A percentile compares a stretch with the other conserved stretches of the same genome.
Evolutionary conservation across 2,797 vertebrate genomes (phyloP).

Genomic region (Hozukius guyotensis): DNA sequence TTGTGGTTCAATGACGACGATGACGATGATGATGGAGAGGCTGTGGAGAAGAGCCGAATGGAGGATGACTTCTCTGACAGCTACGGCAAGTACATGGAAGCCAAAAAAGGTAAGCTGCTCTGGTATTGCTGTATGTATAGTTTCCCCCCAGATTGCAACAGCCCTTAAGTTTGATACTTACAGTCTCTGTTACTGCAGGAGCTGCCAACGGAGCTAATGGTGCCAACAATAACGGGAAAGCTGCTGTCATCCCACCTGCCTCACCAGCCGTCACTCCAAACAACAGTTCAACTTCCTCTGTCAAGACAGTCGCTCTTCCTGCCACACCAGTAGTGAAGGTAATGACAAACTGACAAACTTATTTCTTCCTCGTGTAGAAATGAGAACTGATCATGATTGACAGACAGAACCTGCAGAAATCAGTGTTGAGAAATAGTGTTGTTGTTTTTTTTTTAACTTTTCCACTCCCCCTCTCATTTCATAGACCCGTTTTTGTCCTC

Average conservation of each 20-base stretch:
- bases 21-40: conserved; percentile 93
- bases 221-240: conserved; percentile 88
- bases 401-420: neutral
- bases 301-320: conserved; percentile 87
- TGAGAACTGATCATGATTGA: neutral
- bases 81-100: conserved; percentile 99
- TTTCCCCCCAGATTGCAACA: conserved; percentile 74
- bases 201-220: conserved; percentile 90
- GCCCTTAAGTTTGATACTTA: conserved; percentile 84
- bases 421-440: neutral
- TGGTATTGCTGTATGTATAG: neutral
- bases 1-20: conserved; percentile 99
- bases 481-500: too few relatives aligned
- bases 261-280: conserved; percentile 86
- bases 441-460: too few relatives aligned
- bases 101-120: conserved; percentile 91
- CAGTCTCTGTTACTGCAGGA: conserved; percentile 84
- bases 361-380: neutral
- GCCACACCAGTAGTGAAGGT: conserved; percentile 92
- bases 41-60: conserved; percentile 92
- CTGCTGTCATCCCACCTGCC: conserved; percentile 83
- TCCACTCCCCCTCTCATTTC: too few relatives aligned
- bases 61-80: conserved; percentile 97
- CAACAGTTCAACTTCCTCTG: conserved; percentile 86
- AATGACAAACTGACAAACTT: neutral